Base-by-base conservation (phyloP, 2,888 invertebrate species). In the Trichacis sp. region DNA sequence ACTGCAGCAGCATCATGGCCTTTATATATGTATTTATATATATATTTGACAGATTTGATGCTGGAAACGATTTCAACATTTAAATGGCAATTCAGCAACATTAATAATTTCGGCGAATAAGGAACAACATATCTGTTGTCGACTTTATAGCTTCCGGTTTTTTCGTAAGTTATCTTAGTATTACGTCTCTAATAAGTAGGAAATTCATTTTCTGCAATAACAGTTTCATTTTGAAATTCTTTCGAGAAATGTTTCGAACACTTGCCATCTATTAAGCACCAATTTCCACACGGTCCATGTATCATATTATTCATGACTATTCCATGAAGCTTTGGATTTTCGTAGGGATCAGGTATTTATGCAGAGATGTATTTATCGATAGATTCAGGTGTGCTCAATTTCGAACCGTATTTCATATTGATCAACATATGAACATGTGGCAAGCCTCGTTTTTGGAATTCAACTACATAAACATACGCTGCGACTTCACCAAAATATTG, bases 101-200 rank as follows among this genome's bases (percentile, higher is more conserved):
- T 15, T n/a, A 50, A 68, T 24, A 72, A 51, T 12, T 18, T 19
- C 11, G 67, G 66, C 56, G 54, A 55, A 46, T 64, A 79, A 14
- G 77, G 78, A n/a, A 82, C 81, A 19, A 78, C 75, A 71, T 73
- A 77, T 11, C 73, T 60, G 62, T 81, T 82, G 57, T 81, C 78
- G 11, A 79, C 64, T 45, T 50, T 36, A 50, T 65, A 63, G 43
- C 66, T 69, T 14, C 36, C 24, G 24, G 40, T 38, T 38, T 68
- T 63, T 55, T 62, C 57, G 50, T 69, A 69, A n/a, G 15, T 47
- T 17, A 29, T 63, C 24, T 65, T 69, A 49, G 54, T 69, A 61
- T 74, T 55, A 42, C 66, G 58, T 55, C 73, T 51, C 15, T 63
- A 66, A 64, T 76, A 77, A 2, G 49, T 17, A 9, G 73, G 73